Base-by-base conservation (phyloP, 2,797 vertebrate genomes). In the Dryobates pubescens region DNA sequence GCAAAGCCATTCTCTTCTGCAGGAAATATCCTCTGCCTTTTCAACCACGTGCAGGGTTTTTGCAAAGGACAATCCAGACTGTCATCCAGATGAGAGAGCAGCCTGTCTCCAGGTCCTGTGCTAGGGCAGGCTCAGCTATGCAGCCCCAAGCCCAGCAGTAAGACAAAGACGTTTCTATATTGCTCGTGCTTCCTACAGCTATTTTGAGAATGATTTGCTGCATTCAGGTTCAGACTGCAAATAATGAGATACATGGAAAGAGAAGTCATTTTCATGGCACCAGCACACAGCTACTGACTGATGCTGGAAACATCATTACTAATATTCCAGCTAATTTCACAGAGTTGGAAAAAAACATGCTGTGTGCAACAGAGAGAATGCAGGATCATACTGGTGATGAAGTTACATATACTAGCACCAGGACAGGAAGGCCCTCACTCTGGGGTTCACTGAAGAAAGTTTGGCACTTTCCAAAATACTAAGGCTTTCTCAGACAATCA, bases 201-300 rank as follows among this genome's bases (percentile, higher is more conserved):
- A 95, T 96, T 94, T 95, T 86, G 92, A 79, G 79, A 75, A 94
- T 87, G 86, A 93, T n/a, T 64, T 64, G 79, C 41, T 74, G 51
- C 54, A 78, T 87, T 95, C 73, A 86, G 82, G 82, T 94, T 93
- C 54, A 59, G 84, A 92, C 72, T 91, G 63, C 18, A 71, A 90
- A 67, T 94, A 94, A 80, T 56, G 36, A 38, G 38, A 38, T 38
- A 38, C 38, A 38, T 38, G 38, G 38, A 38, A 38, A 38, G 38
- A 90, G 45, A 86, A 93, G 67, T 38, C 1, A 74, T 91, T 92
- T 84, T 82, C 62, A 85, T 0, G 4, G 86, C 75, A 93, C 23
- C 62, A 90, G 70, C 9, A 36, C 41, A 53, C 34, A 87, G 82
- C n/a, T 88, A 82, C 85, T 32, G 69, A 77, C 59, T 89, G 90